Conservation (phyloP, 2,888 invertebrate genomes). For the Hypolimnas misippus region DNA sequence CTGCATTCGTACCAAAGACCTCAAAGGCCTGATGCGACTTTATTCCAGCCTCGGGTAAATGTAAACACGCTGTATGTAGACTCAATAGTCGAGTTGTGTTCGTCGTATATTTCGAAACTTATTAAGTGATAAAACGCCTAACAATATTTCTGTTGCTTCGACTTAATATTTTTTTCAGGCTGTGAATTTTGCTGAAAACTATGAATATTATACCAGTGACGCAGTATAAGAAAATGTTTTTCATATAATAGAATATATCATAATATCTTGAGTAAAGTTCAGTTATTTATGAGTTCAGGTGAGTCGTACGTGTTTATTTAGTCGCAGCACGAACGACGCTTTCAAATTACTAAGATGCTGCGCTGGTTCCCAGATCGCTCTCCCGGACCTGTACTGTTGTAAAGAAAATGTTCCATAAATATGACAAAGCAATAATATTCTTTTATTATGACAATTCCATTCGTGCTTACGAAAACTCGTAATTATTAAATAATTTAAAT, state of each 20-base stretch:
- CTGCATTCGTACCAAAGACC: constrained; percentile 50
- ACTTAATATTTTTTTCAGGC: too few relatives aligned
- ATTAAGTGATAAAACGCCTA: too few relatives aligned
- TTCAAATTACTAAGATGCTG: constrained; percentile 71
- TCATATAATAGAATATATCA: not conserved
- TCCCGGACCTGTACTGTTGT: constrained; percentile 54
- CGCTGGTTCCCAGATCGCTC: constrained; percentile 57
- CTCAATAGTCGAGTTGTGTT: not conserved
- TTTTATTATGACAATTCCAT: too few relatives aligned
- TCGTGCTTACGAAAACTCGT: too few relatives aligned
- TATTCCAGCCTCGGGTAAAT: constrained; percentile 23
- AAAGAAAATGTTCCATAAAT: constrained; percentile 27
- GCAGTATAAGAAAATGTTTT: not conserved
- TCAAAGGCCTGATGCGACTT: constrained; percentile 39
- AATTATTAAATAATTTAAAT: too few relatives aligned
- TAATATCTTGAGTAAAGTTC: not conserved
- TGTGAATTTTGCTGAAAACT: too few relatives aligned
- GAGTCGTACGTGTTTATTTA: constrained; percentile 36
- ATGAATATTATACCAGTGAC: too few relatives aligned
- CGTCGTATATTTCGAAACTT: too few relatives aligned
- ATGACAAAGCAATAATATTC: not conserved
- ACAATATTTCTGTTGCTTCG: not conserved
- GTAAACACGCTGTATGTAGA: constrained; percentile 30
- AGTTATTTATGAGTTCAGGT: constrained; percentile 29
- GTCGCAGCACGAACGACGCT: constrained; percentile 48